These are phyloP conservation scores for Gopherus flavomarginatus DNA, from an alignment of 2,113 vertebrate species.

Conservation along the genomic window DNA sequence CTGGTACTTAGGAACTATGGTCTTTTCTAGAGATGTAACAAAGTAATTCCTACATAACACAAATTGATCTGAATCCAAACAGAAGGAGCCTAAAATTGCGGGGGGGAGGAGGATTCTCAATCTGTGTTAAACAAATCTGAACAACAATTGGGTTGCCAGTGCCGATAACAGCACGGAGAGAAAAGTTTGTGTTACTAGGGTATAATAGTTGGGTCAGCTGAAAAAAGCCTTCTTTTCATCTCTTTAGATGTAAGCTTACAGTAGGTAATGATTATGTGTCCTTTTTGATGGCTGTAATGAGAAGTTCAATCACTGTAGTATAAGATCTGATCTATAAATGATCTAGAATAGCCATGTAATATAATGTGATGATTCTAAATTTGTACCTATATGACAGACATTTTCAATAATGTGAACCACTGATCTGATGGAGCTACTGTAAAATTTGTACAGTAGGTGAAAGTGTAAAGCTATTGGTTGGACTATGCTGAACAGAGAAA, in stretches of 20 bases:
- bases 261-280: constrained; percentile 95
- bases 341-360: constrained; percentile 98
- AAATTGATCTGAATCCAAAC: constrained; percentile 42
- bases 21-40: constrained; percentile 58
- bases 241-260: constrained; percentile 84
- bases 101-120: constrained; percentile 11
- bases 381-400: constrained; percentile 90
- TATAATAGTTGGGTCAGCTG: constrained; percentile 75
- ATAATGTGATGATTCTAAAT: constrained; percentile 92
- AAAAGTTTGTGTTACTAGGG: constrained; percentile 70
- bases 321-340: constrained; percentile 94
- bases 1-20: constrained; percentile 73
- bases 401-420: constrained; percentile 92
- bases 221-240: constrained; percentile 78
- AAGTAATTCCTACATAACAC: constrained; percentile 62
- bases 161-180: constrained; percentile 55
- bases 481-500: constrained; percentile 85
- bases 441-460: constrained; percentile 85
- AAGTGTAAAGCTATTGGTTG: constrained; percentile 88
- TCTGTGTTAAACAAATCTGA: constrained; percentile 59
- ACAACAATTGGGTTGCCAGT: constrained; percentile 62
- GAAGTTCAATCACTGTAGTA: constrained; percentile 94
- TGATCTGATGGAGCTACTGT: constrained; percentile 90
- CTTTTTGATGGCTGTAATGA: constrained; percentile 91
- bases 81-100: constrained; percentile 15